phyloP scores from a whole-genome alignment of 2,888 invertebrate genomes.

The Agrochola circellaris region DNA sequence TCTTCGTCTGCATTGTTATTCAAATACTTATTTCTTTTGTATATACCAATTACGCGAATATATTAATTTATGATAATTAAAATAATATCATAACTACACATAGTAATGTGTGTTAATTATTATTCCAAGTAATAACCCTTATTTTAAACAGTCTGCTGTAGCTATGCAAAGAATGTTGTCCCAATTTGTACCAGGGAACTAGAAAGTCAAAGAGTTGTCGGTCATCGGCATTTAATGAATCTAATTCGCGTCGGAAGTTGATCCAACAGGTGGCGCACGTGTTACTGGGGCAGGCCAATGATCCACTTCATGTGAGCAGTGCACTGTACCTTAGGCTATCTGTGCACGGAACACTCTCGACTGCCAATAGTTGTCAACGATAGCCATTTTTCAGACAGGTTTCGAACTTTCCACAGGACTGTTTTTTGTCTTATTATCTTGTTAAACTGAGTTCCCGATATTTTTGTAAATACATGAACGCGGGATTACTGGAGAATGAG shows the following conservation, averaged over 20 bases:
- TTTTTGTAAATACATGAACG: neutral
- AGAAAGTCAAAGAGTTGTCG: conserved; percentile 50
- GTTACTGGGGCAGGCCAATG: conserved; percentile 57
- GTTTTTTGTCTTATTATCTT: neutral
- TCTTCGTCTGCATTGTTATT: neutral
- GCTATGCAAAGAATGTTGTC: conserved; percentile 10
- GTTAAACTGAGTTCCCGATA: neutral
- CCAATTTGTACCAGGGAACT: conserved; percentile 38
- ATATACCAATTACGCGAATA: too few relatives aligned
- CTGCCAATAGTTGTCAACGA: neutral
- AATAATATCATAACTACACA: neutral
- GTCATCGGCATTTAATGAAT: conserved; percentile 61
- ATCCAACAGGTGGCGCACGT: conserved; percentile 60
- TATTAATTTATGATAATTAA: neutral
- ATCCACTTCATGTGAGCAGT: conserved; percentile 34
- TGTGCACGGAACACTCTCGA: neutral
- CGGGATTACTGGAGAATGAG: neutral
- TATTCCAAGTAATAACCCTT: neutral
- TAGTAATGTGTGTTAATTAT: too few relatives aligned
- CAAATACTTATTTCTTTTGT: neutral
- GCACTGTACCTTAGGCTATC: conserved; percentile 32
- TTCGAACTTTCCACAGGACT: neutral
- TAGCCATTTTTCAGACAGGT: neutral
- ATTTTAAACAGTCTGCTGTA: neutral
- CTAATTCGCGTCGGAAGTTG: conserved; percentile 53